Evolutionary conservation across 2,113 vertebrate genomes (phyloP), one percentile per base, ranked within the genome.

Genomic region (Girardinichthys multiradiatus): DNA sequence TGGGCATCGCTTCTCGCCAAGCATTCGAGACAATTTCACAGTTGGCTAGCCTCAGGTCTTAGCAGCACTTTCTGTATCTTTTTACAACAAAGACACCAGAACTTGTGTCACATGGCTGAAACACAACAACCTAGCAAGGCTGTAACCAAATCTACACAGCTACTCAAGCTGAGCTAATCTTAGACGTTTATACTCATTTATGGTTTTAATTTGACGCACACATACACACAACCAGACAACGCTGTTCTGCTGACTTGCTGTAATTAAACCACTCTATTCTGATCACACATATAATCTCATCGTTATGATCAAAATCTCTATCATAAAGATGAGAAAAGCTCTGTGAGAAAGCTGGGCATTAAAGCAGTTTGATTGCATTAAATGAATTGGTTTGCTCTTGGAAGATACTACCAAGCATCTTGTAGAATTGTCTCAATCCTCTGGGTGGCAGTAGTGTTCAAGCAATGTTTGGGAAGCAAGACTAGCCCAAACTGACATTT

Each of bases 11-110:
- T 54, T 79, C 77, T 87, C 62, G 70, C 79, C 85, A 75, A 88
- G 81, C 67, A 85, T 86, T 82, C 37, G 74, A 85, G 83, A 90
- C 91, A 91, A 92, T 92, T 92, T 93, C 89, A 92, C 90, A 91
- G 90, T 88, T 90, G 89, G 86, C 85, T 87, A 68, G 85, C 76
- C 90, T 77, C 89, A 88, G 87, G 87, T 89, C 86, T 92, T 90
- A 92, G 86, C 69, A 51, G 76, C 67, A 61, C 76, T 77, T 84
- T 88, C 85, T 87, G 39, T 87, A 86, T 91, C 85, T 80, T 81
- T 80, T 81, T 83, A 92, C 88, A 89, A 82, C 77, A 80, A 76
- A 86, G 80, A 91, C 79, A 57, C 75, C 45, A 68, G 35, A 35
- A 68, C 77, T 45, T 71, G 84, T 75, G 77, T 88, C 89, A 85